Evolutionary conservation across 2,888 invertebrate genomes (phyloP).

Genomic region (Eupelmus urozonus): DNA sequence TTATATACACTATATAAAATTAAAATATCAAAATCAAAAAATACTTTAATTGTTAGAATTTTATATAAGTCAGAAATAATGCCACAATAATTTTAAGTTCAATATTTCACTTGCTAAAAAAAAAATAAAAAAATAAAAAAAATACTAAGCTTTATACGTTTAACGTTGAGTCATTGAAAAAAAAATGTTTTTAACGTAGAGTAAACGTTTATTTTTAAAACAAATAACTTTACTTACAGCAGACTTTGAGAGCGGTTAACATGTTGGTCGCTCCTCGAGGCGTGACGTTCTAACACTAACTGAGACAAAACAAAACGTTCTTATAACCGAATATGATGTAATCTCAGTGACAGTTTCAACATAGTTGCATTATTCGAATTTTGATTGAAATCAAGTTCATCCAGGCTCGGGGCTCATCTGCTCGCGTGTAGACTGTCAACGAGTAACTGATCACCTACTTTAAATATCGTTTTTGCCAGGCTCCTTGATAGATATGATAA

Average conservation of each 20-base stretch:
- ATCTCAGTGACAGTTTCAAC: slow-evolving; percentile 48
- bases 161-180: neutral
- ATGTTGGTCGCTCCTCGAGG: slow-evolving; percentile 39
- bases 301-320: slow-evolving; percentile 21
- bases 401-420: slow-evolving; percentile 32
- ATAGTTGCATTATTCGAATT: slow-evolving; percentile 5
- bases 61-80: too few relatives aligned
- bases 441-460: slow-evolving; percentile 37
- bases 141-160: neutral
- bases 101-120: neutral
- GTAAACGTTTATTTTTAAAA: too few relatives aligned
- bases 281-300: slow-evolving; percentile 5
- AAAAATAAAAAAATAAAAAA: neutral
- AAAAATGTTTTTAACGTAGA: too few relatives aligned
- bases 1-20: neutral
- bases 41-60: neutral
- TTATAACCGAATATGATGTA: slow-evolving; percentile 56
- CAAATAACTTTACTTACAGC: slow-evolving; percentile 57
- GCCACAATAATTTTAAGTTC: too few relatives aligned
- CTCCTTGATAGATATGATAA: slow-evolving; percentile 48
- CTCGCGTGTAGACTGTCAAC: slow-evolving; percentile 19
- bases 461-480: slow-evolving; percentile 27
- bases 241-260: slow-evolving; percentile 35
- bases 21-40: neutral
- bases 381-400: neutral